Percentiles rank a stretch among this genome's conserved stretches.
Evolutionary conservation across 2,113 vertebrate genomes (phyloP).

Genomic region (Nibea coibor): DNA sequence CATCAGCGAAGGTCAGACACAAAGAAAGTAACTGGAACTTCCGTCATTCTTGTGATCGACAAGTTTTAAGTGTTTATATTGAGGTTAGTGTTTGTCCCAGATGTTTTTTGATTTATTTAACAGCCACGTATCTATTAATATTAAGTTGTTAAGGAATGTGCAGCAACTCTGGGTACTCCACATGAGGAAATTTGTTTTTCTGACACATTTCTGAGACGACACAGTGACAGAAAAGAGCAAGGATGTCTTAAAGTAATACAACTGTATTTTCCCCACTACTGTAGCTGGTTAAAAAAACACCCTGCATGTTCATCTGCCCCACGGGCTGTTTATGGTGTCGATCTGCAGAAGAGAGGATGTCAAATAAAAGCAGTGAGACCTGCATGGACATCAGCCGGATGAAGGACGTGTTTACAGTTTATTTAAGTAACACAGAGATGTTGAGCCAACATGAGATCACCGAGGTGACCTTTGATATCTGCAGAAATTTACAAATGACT

Average conservation of each 20-base stretch:
- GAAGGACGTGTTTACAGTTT: constrained; percentile 31
- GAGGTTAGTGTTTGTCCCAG: too few relatives aligned
- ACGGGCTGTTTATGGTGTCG: constrained; percentile 44
- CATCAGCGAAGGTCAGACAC: neutral
- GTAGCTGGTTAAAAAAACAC: constrained; percentile 37
- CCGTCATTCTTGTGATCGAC: constrained; percentile 12
- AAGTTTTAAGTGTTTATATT: neutral
- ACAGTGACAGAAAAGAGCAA: neutral
- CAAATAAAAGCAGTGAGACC: constrained; percentile 25
- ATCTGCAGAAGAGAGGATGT: constrained; percentile 21
- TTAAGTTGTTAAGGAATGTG: too few relatives aligned
- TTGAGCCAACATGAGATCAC: constrained; percentile 51
- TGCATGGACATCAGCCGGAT: constrained; percentile 18
- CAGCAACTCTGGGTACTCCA: too few relatives aligned
- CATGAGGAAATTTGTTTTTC: neutral
- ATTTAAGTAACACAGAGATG: constrained; percentile 15
- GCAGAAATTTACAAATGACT: neutral
- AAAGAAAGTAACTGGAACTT: neutral
- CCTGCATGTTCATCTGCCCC: neutral
- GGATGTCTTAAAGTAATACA: neutral
- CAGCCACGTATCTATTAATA: too few relatives aligned
- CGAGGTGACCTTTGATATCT: constrained; percentile 43
- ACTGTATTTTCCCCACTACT: constrained; percentile 26
- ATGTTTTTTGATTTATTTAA: neutral
- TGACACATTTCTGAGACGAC: neutral